Base-by-base conservation (phyloP, 2,113 vertebrate genomes). In the Stigmatopora nigra region DNA sequence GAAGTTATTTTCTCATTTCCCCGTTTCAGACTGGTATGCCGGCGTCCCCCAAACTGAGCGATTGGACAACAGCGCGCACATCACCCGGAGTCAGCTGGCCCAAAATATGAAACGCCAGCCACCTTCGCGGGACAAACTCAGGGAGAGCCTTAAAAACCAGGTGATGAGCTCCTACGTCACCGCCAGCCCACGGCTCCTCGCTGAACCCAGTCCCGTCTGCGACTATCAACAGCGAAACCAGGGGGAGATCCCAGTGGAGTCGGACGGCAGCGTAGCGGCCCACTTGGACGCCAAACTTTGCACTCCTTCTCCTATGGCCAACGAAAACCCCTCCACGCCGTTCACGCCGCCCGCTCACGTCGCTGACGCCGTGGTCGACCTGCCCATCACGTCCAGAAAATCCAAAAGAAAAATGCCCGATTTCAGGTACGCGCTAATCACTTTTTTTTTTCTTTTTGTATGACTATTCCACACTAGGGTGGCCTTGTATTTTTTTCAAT, bases 101-200 rank as follows among this genome's bases (percentile, higher is more conserved):
- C 91, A 94, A 84, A 94, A 93, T 82, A 90, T 93, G 19, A 93
- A 92, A 78, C 92, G 93, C 17, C 91, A 94, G 45, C 92, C 92
- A 0, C 94, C 93, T 16, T 93, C 94, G 58, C 88, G 92, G 61
- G 92, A 91, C 74, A 95, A 94, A 82, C 90, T 93, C 67, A 74
- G 93, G 74, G 92, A 92, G 82, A 90, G 89, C 68, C 88, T 90
- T 22, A 86, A 82, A 70, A 77, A 75, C 56, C 71, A 67, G 86
- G 90, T 89, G 52, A 31, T 5, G 9, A 14, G 2, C 0, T 31
- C 7, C 4, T 6, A 0, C 12, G 7, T 14, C 22, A 31, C 2
- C 13, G 35, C 12, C 0, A 0, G 5, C 4, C 3, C 6, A 22
- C 35, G 49, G 12, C 3, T 17, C 19, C 2, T n/a, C 13, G 38